Evolutionary conservation across 2,888 invertebrate species (phyloP).

Genomic region (Amphipyra tragopoginis): DNA sequence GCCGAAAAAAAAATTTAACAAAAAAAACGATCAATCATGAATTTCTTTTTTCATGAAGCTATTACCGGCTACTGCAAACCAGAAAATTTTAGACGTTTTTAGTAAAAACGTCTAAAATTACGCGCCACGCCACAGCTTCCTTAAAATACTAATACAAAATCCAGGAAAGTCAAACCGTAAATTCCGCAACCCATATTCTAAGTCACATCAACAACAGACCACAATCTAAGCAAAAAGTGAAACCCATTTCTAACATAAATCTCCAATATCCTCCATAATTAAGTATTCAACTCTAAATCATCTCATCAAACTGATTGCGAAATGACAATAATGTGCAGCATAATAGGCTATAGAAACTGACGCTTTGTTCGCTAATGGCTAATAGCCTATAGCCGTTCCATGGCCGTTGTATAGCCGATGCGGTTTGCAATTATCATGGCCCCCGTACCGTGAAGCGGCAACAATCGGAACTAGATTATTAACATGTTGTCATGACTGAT

Average conservation of each 20-base stretch:
- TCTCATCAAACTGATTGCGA: slow-evolving; percentile 50
- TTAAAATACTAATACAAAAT: too few relatives aligned
- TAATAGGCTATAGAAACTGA: slow-evolving; percentile 52
- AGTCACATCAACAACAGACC: neutral
- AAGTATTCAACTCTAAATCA: slow-evolving; percentile 48
- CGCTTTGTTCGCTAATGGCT: slow-evolving; percentile 53
- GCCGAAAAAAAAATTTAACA: too few relatives aligned
- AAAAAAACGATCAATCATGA: too few relatives aligned
- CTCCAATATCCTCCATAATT: slow-evolving; percentile 35
- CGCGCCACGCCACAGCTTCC: too few relatives aligned
- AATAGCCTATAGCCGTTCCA: slow-evolving; percentile 44
- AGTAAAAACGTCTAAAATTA: too few relatives aligned
- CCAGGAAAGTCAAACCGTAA: too few relatives aligned
- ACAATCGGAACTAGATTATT: slow-evolving; percentile 62
- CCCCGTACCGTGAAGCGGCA: slow-evolving; percentile 58
- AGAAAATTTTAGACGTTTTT: too few relatives aligned
- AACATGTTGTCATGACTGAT: slow-evolving; percentile 56
- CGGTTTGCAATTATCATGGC: slow-evolving; percentile 57
- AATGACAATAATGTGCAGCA: slow-evolving; percentile 46
- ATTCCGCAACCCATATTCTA: neutral
- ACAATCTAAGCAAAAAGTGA: neutral
- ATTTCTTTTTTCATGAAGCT: too few relatives aligned
- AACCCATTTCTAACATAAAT: slow-evolving; percentile 19
- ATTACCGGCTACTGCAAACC: too few relatives aligned
- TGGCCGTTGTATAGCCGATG: slow-evolving; percentile 38